Evolutionary conservation across 2,113 vertebrate species (phyloP).

Genomic region (Tupaia tana): DNA sequence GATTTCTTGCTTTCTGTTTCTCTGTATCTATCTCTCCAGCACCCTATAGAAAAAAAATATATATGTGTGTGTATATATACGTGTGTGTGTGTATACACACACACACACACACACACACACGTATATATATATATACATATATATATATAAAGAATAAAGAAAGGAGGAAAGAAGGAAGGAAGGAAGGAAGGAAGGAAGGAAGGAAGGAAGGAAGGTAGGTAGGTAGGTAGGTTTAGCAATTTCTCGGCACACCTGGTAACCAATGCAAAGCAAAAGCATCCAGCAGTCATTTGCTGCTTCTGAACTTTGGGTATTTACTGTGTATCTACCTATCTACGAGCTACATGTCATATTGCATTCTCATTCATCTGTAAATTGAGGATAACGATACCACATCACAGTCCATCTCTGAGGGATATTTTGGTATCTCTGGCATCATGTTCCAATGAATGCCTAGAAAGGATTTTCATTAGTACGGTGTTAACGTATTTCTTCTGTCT

Average conservation of each 20-base stretch:
- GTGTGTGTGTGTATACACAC: no score
- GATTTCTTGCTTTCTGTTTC: no score
- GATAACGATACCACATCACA: background rate
- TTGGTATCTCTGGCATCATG: background rate
- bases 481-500: background rate
- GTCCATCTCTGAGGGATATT: background rate
- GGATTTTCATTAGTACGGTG: conserved; percentile 25
- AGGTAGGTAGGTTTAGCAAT: no score
- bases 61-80: no score
- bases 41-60: no score
- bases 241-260: background rate
- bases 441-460: background rate
- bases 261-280: background rate
- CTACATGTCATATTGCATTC: background rate
- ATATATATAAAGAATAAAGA: no score
- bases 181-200: no score
- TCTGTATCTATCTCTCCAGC: no score
- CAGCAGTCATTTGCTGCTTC: background rate
- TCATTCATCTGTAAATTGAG: background rate
- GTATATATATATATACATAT: no score
- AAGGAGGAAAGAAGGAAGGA: no score
- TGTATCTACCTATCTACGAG: background rate
- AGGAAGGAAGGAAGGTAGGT: no score
- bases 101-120: no score
- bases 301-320: background rate